Base-by-base conservation (phyloP, 2,797 vertebrate genomes). In the Babyrousa celebensis region DNA sequence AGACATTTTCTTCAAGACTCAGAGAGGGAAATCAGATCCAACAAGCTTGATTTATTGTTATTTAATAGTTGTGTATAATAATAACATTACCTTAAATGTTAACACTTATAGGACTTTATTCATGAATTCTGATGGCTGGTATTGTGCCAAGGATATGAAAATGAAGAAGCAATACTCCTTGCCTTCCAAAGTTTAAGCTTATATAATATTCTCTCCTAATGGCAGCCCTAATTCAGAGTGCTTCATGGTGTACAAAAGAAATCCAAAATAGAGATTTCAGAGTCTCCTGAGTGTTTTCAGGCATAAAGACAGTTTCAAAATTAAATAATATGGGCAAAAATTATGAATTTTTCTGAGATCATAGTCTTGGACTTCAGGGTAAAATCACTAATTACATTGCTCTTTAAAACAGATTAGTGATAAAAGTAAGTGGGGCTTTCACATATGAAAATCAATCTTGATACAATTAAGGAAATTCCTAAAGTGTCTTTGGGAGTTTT, bases 381-480 rank as follows among this genome's bases (percentile, higher is more conserved):
- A 23, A 89, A 74, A 62, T 83, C 17, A 70, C 6, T 91, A 84
- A 85, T 78, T 83, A 87, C 23, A 65, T 36, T 71, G 43, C 29
- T 94, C 52, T 95, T 90, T 88, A 82, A 96, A 83, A 65, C 6
- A 63, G 43, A 40, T 86, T 75, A 48, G 23, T 85, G 62, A 58
- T 85, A 70, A 89, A 90, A 86, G 18, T 78, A 75, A 43, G 8
- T 60, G 6, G 65, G 6, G 18, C 48, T 95, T 43, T 16, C 56
- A 29, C 3, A 60, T 52, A 43, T 70, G 29, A 75, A 82, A 97
- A 83, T 85, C 86, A 79, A 72, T 78, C 20, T 95, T 94, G 62
- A 83, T 85, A 71, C 21, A 97, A 40, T 84, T 63, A 86, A 96
- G 75, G 11, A 92, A 96, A 90, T 29, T 85, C 62, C 29, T 72